These are phyloP conservation scores for Diaprepes abbreviatus DNA, from an alignment of 2,888 invertebrate species.

Conservation along the genomic window DNA sequence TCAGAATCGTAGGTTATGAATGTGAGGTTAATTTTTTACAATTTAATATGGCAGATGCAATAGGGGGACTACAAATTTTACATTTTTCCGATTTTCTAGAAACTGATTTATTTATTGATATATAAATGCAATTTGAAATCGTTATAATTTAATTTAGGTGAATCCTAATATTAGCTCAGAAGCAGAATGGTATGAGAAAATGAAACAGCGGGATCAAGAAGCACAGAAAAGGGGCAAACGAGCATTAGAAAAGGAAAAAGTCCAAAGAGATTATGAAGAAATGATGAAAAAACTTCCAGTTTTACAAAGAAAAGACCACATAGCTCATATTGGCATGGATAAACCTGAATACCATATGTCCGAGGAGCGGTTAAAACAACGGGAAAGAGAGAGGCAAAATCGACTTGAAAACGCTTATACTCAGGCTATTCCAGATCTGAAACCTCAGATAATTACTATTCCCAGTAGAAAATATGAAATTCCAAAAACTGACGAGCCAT, in stretches of 20 bases:
- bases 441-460: slow-evolving; percentile 60
- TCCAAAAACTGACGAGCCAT: slow-evolving; percentile 33
- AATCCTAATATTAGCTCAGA: slow-evolving; percentile 57
- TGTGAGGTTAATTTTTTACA: too few species aligned
- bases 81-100: too few species aligned
- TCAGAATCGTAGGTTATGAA: too few species aligned
- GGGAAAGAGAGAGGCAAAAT: slow-evolving; percentile 67
- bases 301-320: slow-evolving; percentile 64
- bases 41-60: too few species aligned
- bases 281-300: slow-evolving; percentile 68
- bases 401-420: slow-evolving; percentile 71
- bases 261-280: slow-evolving; percentile 69
- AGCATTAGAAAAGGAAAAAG: slow-evolving; percentile 69
- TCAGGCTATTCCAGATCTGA: slow-evolving; percentile 60
- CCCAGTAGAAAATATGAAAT: slow-evolving; percentile 55
- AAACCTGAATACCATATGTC: slow-evolving; percentile 66
- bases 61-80: too few species aligned
- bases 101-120: too few species aligned
- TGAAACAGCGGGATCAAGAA: slow-evolving; percentile 59
- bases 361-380: slow-evolving; percentile 66
- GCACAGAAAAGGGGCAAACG: slow-evolving; percentile 66
- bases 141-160: slow-evolving; percentile 22
- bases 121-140: too few species aligned
- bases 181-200: slow-evolving; percentile 56
- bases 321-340: slow-evolving; percentile 60